Evolutionary conservation across 1,140 invertebrate species (phyloP).

Genomic region (Sycobia sp.): DNA sequence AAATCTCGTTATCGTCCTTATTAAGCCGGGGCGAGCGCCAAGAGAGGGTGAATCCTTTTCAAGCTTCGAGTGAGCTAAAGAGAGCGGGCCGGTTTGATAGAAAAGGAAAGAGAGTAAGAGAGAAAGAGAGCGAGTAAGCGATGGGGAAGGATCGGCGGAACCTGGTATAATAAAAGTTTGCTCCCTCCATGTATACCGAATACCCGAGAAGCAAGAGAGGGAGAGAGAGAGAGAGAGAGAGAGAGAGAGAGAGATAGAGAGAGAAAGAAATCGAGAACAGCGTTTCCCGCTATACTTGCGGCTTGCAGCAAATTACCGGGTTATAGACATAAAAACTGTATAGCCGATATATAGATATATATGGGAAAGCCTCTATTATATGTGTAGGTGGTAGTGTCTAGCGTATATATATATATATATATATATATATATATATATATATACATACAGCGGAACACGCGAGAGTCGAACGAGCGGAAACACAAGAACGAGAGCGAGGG

Average conservation of each 20-base stretch:
- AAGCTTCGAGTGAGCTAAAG: slow-evolving; percentile 21
- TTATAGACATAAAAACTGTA: not conserved
- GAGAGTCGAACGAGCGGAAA: no score
- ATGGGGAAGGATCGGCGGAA: not conserved
- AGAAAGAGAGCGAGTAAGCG: no score
- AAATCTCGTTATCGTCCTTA: slow-evolving; percentile 48
- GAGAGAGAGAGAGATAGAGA: no score
- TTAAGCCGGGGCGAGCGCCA: slow-evolving; percentile 38
- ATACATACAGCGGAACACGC: no score
- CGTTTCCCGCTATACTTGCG: slow-evolving; percentile 4
- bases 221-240: not conserved
- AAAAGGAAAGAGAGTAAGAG: no score
- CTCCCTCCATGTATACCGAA: not conserved
- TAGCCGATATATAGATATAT: not conserved
- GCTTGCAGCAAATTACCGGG: slow-evolving; percentile 25
- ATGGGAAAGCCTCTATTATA: no score
- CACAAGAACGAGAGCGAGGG: no score
- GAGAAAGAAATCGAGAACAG: not conserved
- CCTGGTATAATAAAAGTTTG: slow-evolving; percentile 29
- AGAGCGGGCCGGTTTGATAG: not conserved
- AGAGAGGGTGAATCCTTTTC: slow-evolving; percentile 37
- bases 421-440: no score
- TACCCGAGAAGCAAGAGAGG: not conserved
- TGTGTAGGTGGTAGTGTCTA: no score
- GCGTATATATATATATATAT: no score